Percentiles rank a stretch among this genome's conserved stretches.
Evolutionary conservation across 2,113 vertebrate species (phyloP).

Genomic region (Rousettus leschenaultii): DNA sequence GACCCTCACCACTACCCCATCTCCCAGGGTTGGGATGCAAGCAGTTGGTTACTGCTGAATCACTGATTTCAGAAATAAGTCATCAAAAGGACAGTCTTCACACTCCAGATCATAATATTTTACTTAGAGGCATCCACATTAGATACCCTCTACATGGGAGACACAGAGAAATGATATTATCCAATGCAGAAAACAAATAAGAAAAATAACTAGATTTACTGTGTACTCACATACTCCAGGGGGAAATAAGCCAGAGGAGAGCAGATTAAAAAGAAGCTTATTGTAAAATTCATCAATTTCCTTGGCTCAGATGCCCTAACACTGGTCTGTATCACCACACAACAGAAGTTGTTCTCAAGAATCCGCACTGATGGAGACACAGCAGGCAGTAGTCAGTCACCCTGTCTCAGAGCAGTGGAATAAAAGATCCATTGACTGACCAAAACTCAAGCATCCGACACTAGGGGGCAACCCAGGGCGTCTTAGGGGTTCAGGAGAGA

Average conservation of each 20-base stretch:
- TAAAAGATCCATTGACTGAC: not conserved
- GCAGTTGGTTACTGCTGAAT: conserved; percentile 38
- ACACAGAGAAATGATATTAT: not conserved
- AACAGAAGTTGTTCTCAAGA: not conserved
- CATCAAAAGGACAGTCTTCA: conserved; percentile 37
- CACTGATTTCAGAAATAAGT: conserved; percentile 55
- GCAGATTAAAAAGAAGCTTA: conserved; percentile 1
- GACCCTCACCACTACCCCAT: conserved; percentile 12
- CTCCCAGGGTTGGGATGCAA: conserved; percentile 13
- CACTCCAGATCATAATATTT: conserved; percentile 56
- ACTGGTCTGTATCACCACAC: not conserved
- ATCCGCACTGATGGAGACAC: not conserved
- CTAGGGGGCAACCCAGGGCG: not conserved
- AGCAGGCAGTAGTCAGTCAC: not conserved
- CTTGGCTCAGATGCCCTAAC: not conserved
- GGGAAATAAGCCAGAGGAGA: conserved; percentile 49
- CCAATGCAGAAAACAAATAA: conserved; percentile 12
- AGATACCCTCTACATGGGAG: conserved; percentile 7
- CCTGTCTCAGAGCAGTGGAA: not conserved
- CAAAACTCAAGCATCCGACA: not conserved
- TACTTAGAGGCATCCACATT: conserved; percentile 18
- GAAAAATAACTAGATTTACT: not conserved
- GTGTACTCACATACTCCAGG: not conserved
- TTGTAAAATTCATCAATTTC: conserved; percentile 16
- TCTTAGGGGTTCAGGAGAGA: not conserved